phyloP scores from a whole-genome alignment of 64 coral and sea anemone genomes.

The Stichodactyla mertensii region DNA sequence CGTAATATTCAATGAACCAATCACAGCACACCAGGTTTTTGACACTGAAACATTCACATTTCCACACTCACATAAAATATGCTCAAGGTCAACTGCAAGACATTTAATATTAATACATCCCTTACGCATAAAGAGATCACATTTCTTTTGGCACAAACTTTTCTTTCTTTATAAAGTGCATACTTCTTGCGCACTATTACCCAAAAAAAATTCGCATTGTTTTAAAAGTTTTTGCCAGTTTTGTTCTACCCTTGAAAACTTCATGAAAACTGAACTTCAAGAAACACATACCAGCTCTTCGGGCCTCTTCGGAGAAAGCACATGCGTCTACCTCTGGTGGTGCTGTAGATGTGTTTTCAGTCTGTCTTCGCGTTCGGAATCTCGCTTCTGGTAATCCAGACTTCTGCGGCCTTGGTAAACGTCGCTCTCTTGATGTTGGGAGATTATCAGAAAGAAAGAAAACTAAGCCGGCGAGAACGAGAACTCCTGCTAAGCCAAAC shows the following conservation, averaged over 20 bases:
- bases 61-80: not conserved
- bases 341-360: not conserved
- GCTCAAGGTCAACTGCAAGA: not conserved
- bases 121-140: not conserved
- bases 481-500: not conserved
- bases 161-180: not conserved
- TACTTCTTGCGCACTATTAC: not conserved
- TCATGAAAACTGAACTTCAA: not conserved
- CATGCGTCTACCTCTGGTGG: not conserved
- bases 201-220: not conserved
- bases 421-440: not conserved
- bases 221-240: not conserved
- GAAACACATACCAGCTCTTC: conserved; percentile 25
- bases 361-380: not conserved
- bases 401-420: not conserved
- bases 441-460: not conserved
- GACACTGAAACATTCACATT: too few relatives aligned
- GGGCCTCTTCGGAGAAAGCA: conserved; percentile 21
- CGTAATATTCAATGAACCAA: too few relatives aligned
- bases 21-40: too few relatives aligned
- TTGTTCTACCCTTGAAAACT: not conserved
- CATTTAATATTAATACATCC: not conserved
- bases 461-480: not conserved
- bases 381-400: not conserved
- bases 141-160: not conserved